These are phyloP conservation scores for Danaus chrysippus DNA, from an alignment of 2,888 invertebrate genomes.

Conservation along the genomic window DNA sequence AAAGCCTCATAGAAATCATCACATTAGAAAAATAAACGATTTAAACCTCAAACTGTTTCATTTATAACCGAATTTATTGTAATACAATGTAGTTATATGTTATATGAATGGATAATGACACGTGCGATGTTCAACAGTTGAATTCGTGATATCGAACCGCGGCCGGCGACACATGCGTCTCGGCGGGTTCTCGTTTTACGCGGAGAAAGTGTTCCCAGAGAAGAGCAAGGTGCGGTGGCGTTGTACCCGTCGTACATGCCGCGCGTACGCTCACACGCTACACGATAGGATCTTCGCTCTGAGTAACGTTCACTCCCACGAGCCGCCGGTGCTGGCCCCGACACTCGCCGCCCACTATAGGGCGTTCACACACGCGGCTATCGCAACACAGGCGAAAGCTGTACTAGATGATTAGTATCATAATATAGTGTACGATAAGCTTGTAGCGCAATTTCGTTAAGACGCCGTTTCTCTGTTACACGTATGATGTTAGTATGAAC, in stretches of 20 bases:
- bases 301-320: constrained; percentile 72
- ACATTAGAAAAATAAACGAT: constrained; percentile 30
- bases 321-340: constrained; percentile 50
- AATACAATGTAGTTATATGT: neutral
- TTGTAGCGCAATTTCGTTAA: constrained; percentile 9
- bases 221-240: constrained; percentile 77
- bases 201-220: constrained; percentile 75
- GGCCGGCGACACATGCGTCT: constrained; percentile 75
- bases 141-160: constrained; percentile 77
- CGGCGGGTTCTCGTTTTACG: constrained; percentile 74
- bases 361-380: constrained; percentile 39
- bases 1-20: constrained; percentile 68
- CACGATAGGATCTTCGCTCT: constrained; percentile 74
- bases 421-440: neutral
- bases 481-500: no score
- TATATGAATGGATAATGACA: constrained; percentile 42
- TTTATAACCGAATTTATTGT: neutral
- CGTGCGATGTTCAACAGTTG: constrained; percentile 68
- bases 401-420: constrained; percentile 55
- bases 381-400: constrained; percentile 55
- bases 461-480: constrained; percentile 1
- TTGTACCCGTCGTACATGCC: constrained; percentile 73
- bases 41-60: neutral
- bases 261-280: constrained; percentile 73
- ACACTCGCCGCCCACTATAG: constrained; percentile 39